These are phyloP conservation scores for Heterochromis multidens DNA, from an alignment of 2,113 vertebrate species.

Conservation along the genomic window DNA sequence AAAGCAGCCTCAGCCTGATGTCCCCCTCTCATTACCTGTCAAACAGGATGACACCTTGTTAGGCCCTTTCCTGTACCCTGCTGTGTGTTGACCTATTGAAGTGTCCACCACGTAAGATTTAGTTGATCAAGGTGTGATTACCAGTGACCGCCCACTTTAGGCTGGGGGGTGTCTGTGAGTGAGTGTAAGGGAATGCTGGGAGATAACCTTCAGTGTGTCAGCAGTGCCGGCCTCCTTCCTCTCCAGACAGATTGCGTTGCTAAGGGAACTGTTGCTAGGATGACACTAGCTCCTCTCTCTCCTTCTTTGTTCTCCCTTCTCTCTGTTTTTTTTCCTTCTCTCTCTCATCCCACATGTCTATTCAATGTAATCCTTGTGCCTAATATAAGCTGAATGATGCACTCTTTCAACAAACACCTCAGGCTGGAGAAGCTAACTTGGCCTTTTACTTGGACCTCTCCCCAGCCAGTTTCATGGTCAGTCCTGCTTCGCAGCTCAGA, in stretches of 20 bases:
- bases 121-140: slow-evolving; percentile 18
- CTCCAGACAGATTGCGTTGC: slow-evolving; percentile 73
- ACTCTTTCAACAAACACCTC: neutral
- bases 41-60: slow-evolving; percentile 5
- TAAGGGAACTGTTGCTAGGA: slow-evolving; percentile 77
- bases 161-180: neutral
- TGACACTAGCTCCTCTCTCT: slow-evolving; percentile 52
- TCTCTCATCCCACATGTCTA: slow-evolving; percentile 44
- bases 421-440: neutral
- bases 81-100: slow-evolving; percentile 20
- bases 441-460: neutral
- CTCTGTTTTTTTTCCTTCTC: neutral
- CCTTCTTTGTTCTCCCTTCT: neutral
- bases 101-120: slow-evolving; percentile 7
- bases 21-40: neutral
- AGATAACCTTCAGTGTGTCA: slow-evolving; percentile 65
- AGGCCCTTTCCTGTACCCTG: neutral
- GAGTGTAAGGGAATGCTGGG: slow-evolving; percentile 45
- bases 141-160: neutral
- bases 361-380: slow-evolving; percentile 17
- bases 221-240: slow-evolving; percentile 49
- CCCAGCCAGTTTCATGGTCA: neutral
- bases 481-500: neutral
- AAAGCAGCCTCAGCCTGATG: neutral
- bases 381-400: slow-evolving; percentile 17